Evolutionary conservation across 2,113 vertebrate species (phyloP), one percentile per base, ranked within the genome.

Genomic region (Manacus vitellinus): DNA sequence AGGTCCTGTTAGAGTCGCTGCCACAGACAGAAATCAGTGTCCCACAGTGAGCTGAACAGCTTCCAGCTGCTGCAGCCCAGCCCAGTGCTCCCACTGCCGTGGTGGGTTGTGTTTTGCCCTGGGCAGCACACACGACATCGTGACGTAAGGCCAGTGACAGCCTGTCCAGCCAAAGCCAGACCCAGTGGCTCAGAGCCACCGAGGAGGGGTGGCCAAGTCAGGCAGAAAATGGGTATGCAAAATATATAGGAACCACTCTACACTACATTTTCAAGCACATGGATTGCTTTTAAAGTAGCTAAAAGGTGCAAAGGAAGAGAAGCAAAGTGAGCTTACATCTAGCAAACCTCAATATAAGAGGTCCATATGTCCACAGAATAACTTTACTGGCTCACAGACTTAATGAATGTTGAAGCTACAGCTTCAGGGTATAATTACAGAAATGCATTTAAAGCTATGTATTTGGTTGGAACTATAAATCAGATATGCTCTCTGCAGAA

Each of bases 101-200:
- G n/a, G 17, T 4, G 6, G 24, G 17, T 10, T 17, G 11, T 37
- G 35, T 13, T 52, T 23, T 30, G 23, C 51, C 37, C 59, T 18
- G 18, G 65, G 37, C 62, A 41, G n/a, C 39, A 54, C 1, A 2
- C 6, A 2, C 25, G 11, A 14, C 3, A 1, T 10, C 28, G 3
- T 5, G n/a, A 27, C 3, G 0, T 13, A 11, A 51, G 49, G 56
- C 22, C 46, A 33, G 14, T 4, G 14, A 46, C 46, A 35, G 47
- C 59, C 19, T 2, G 23, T 49, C 74, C 33, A 21, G 31, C 15
- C 5, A 2, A 58, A 67, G 43, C 47, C 84, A 58, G 46, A 76
- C 20, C 16, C 21, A 30, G 16, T 0, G 5, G 52, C 67, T 55
- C 1, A 0, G 39, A 67, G 62, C 67, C 28, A 39, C 54, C 1